Base-by-base conservation (phyloP, 1,140 invertebrate species). In the Bombus sylvicola region DNA sequence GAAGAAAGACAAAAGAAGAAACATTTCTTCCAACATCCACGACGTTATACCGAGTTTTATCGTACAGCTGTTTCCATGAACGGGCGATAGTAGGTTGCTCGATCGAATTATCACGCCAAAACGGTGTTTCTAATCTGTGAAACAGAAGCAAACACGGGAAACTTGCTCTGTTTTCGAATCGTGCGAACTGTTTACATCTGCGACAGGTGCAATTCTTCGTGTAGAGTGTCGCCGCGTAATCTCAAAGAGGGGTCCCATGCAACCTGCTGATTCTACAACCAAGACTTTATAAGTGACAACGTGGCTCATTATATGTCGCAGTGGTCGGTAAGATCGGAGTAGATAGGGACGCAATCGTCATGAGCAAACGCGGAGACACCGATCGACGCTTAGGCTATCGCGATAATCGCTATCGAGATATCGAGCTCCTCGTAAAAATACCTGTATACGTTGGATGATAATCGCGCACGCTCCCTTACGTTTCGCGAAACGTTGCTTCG, bases 171-270 rank as follows among this genome's bases (percentile, higher is more conserved):
- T 53, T 47, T 37, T 39, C 18, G 47, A n/a, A 47, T 13, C 57
- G 28, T 18, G 37, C 37, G 15, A 68, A 25, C 39, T 41, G 73
- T 83, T 84, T 83, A 71, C 85, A 87, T 83, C 85, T 87, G 85
- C 85, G 85, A 84, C 85, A 87, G 85, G 85, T 87, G 85, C 85
- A 57, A 84, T 78, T 84, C 15, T 43, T 78, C 66, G 53, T 43
- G 77, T 13, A 28, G 68, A 81, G 28, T 57, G 64, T 15, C 22
- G 43, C 4, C 62, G 78, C 31, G 68, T 81, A 71, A 83, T 69
- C 81, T 73, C 72, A 12, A 81, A 68, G 34, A 41, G 79, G 59
- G 64, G 68, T 41, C 68, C 34, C 13, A 12, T 57, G 62, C 64
- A 84, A 81, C 74, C 82, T 84, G 82, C 75, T 71, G 75, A 79